Conservation (phyloP, 2,888 invertebrate species). For the Amiota communis region DNA sequence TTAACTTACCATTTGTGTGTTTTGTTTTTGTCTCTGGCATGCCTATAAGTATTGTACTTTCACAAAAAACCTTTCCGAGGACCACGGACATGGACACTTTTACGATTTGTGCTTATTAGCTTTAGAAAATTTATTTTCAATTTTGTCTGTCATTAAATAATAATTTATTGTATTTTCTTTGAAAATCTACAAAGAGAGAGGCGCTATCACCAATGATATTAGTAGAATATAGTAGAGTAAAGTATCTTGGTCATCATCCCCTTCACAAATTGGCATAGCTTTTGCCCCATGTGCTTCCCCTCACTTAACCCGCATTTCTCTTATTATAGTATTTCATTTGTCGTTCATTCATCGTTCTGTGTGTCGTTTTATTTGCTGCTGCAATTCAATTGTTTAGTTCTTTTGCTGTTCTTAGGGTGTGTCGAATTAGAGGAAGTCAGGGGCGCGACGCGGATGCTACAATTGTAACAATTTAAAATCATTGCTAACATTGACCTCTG, state of each 20-base stretch:
- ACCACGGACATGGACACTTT: constrained; percentile 5
- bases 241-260: background rate
- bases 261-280: background rate
- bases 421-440: background rate
- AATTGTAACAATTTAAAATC: constrained; percentile 20
- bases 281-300: no score
- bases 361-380: constrained; percentile 7
- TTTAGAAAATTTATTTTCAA: constrained; percentile 62
- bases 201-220: no score
- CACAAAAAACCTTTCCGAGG: no score
- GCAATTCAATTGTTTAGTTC: constrained; percentile 2
- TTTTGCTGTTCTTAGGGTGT: background rate
- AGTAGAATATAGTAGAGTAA: no score
- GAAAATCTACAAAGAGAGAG: no score
- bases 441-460: background rate
- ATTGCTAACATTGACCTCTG: background rate
- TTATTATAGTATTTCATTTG: no score
- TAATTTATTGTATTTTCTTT: constrained; percentile 50
- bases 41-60: no score
- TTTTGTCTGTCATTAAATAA: constrained; percentile 63
- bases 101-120: constrained; percentile 53
- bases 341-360: background rate
- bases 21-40: no score
- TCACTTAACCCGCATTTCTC: no score
- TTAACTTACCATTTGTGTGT: no score